phyloP scores from a whole-genome alignment of 2,888 invertebrate species.

The Onthophagus sagittarius region DNA sequence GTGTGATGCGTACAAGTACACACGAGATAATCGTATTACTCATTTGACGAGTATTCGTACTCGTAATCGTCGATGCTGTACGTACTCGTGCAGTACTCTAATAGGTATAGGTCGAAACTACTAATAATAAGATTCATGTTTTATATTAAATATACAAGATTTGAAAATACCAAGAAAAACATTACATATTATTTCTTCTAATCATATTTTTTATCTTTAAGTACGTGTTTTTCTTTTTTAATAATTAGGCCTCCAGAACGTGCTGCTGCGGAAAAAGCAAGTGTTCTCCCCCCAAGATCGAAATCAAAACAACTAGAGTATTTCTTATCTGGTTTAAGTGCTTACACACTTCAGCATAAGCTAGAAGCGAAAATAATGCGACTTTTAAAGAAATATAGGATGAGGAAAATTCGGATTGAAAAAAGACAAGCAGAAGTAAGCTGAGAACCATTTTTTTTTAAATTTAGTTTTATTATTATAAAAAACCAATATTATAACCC shows the following conservation, averaged over 20 bases:
- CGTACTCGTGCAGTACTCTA: too few species aligned
- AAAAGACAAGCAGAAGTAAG: conserved; percentile 49
- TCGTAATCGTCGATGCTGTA: too few species aligned
- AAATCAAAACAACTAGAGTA: conserved; percentile 47
- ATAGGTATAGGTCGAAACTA: too few species aligned
- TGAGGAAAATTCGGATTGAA: conserved; percentile 49
- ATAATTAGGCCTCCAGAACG: conserved; percentile 39
- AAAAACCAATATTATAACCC: background rate
- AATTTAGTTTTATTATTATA: conserved; percentile 1
- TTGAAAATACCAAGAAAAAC: too few species aligned
- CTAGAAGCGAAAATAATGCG: conserved; percentile 54
- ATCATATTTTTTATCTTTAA: too few species aligned
- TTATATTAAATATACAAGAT: too few species aligned
- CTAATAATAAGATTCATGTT: too few species aligned
- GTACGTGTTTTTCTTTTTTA: background rate
- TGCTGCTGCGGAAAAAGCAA: conserved; percentile 27
- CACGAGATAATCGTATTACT: too few species aligned
- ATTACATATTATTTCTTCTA: too few species aligned
- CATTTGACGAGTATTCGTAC: too few species aligned
- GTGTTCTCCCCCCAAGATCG: conserved; percentile 33
- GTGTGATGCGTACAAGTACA: too few species aligned
- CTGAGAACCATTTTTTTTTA: conserved; percentile 2
- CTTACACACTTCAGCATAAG: conserved; percentile 42
- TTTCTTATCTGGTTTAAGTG: conserved; percentile 48
- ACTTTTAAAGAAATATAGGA: conserved; percentile 53